Evolutionary conservation across 2,113 vertebrate species (phyloP).

Genomic region (Charina bottae): DNA sequence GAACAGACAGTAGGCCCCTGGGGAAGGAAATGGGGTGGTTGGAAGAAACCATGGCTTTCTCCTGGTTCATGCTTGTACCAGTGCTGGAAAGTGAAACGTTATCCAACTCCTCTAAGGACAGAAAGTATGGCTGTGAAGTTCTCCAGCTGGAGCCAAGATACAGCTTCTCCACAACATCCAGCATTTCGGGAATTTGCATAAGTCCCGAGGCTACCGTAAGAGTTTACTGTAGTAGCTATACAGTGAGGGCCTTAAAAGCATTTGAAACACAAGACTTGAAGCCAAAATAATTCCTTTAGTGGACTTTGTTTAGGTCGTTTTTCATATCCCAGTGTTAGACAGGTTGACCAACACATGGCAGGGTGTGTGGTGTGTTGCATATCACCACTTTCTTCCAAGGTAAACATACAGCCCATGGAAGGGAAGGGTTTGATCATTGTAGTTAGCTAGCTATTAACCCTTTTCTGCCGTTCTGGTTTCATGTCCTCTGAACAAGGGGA

Average conservation of each 20-base stretch:
- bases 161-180: not conserved
- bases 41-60: not conserved
- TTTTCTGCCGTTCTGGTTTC: not conserved
- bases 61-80: not conserved
- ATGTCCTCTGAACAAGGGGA: not conserved
- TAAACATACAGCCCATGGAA: not conserved
- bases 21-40: not conserved
- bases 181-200: too few relatives aligned
- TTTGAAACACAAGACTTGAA: not conserved
- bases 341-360: not conserved
- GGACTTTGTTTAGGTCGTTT: not conserved
- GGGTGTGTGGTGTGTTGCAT: not conserved
- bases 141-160: not conserved
- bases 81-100: not conserved
- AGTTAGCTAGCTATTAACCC: too few relatives aligned
- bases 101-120: not conserved
- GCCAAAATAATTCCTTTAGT: not conserved
- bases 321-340: not conserved
- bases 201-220: not conserved
- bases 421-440: not conserved
- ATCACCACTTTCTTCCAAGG: not conserved
- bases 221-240: not conserved
- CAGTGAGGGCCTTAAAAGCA: not conserved
- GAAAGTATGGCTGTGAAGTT: not conserved
- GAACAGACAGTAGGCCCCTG: not conserved